Evolutionary conservation across 2,888 invertebrate species (phyloP).

Genomic region (Lasioglossum marginatum): DNA sequence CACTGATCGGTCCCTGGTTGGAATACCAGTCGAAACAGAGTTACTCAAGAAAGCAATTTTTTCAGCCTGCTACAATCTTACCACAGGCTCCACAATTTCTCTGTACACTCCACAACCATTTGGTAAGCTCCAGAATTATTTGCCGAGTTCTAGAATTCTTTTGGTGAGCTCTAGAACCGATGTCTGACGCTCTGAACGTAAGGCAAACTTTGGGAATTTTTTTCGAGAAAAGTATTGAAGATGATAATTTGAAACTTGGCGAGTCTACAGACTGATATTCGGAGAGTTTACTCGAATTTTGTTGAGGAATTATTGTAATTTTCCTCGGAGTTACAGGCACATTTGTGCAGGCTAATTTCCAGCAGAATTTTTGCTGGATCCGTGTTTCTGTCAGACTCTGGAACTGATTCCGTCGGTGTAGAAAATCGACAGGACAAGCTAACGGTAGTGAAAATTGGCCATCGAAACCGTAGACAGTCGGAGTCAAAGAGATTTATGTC

Average conservation of each 20-base stretch:
- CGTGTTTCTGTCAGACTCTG: fast-evolving
- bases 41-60: background rate
- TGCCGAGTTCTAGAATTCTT: fast-evolving
- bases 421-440: background rate
- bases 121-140: background rate
- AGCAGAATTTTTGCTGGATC: background rate
- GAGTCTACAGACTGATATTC: too few species aligned
- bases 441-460: background rate
- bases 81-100: background rate
- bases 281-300: too few species aligned
- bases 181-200: too few species aligned
- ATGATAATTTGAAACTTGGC: too few species aligned
- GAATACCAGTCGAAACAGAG: background rate
- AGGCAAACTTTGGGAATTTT: too few species aligned
- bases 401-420: background rate
- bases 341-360: too few species aligned
- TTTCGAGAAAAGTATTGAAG: too few species aligned
- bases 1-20: background rate
- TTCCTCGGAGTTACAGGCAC: too few species aligned
- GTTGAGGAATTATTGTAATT: too few species aligned
- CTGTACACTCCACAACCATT: background rate
- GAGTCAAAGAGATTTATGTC: constrained; percentile 42
- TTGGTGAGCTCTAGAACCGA: background rate
- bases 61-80: background rate
- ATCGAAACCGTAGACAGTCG: background rate